A percentile compares a stretch with the other conserved stretches of the same genome.
These are phyloP conservation scores for Alsophila aescularia DNA, from an alignment of 2,888 invertebrate genomes.

Conservation along the genomic window DNA sequence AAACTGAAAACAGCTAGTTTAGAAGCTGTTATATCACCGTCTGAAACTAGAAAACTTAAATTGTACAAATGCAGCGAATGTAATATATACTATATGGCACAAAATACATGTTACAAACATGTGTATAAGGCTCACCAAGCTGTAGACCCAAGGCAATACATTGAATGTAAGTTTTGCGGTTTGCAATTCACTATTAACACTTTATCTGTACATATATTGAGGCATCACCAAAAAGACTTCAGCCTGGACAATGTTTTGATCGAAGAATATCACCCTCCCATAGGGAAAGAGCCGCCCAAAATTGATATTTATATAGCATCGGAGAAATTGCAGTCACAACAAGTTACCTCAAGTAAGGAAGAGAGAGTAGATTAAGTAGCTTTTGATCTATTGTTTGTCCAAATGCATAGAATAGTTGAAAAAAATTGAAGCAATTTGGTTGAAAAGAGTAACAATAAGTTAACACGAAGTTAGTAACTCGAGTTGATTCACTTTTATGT, in stretches of 20 bases:
- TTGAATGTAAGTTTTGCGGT: constrained; percentile 62
- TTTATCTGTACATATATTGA: constrained; percentile 50
- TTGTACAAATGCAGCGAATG: constrained; percentile 51
- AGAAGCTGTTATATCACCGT: background rate
- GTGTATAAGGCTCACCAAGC: constrained; percentile 39
- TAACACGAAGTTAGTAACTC: too few species aligned
- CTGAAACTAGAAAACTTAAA: background rate
- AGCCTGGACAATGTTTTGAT: constrained; percentile 51
- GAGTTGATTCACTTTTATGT: too few species aligned
- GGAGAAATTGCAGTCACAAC: constrained; percentile 54
- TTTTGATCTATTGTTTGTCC: too few species aligned
- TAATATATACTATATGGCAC: constrained; percentile 55
- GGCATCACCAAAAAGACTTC: constrained; percentile 52
- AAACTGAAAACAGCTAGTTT: background rate
- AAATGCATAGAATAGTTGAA: too few species aligned
- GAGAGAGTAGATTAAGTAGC: too few species aligned
- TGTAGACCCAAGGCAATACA: constrained; percentile 55
- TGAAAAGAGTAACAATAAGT: too few species aligned
- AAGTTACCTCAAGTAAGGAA: constrained; percentile 54
- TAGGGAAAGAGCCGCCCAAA: constrained; percentile 10
- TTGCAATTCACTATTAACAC: constrained; percentile 56
- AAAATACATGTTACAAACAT: constrained; percentile 52
- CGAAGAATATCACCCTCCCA: constrained; percentile 46
- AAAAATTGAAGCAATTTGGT: too few species aligned
- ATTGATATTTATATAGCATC: constrained; percentile 47